Conservation (phyloP, 2,113 vertebrate genomes). For the Vidua macroura region DNA sequence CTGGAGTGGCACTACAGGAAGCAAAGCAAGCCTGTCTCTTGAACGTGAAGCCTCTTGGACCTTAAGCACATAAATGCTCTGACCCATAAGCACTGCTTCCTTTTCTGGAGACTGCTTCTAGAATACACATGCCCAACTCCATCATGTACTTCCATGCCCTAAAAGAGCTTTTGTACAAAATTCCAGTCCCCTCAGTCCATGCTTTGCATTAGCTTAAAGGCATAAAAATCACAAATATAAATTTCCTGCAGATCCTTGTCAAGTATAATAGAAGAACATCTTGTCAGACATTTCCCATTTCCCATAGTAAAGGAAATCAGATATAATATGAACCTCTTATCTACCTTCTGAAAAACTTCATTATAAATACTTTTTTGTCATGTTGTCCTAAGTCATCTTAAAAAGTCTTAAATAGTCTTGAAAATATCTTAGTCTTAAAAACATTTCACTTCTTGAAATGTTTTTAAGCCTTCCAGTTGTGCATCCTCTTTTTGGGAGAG, state of each 20-base stretch:
- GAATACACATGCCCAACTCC: accelerated
- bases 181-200: background rate
- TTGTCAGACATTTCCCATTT: background rate
- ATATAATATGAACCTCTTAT: background rate
- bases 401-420: background rate
- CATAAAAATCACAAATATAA: background rate
- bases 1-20: background rate
- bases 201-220: background rate
- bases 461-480: background rate
- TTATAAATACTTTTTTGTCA: background rate
- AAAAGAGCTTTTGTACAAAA: background rate
- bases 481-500: background rate
- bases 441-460: background rate
- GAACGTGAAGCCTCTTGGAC: background rate
- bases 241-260: background rate
- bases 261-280: background rate
- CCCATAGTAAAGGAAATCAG: accelerated
- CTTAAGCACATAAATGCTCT: background rate
- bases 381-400: background rate
- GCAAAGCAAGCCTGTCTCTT: background rate
- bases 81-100: background rate
- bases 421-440: too few species aligned
- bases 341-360: background rate
- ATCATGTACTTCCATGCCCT: background rate
- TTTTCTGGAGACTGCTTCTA: background rate